A percentile compares a stretch with the other conserved stretches of the same genome.
phyloP scores from a whole-genome alignment of 1,140 invertebrate genomes.

The Phortica variegata region DNA sequence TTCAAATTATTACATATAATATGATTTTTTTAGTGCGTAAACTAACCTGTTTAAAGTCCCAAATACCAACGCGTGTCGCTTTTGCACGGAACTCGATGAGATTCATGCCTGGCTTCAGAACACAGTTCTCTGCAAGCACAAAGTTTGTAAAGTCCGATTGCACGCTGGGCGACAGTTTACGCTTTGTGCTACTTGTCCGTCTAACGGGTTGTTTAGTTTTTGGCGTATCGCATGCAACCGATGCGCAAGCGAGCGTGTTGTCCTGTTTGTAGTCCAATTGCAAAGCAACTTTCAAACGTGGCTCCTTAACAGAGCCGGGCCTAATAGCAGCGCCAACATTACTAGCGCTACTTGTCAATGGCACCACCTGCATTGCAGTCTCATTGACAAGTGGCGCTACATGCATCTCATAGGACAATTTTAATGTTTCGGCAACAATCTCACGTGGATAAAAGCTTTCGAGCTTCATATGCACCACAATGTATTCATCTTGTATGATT shows the following conservation, averaged over 20 bases:
- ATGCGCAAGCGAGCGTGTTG: slow-evolving; percentile 69
- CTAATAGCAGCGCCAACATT: too few relatives aligned
- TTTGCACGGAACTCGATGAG: slow-evolving; percentile 65
- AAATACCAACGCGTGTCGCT: slow-evolving; percentile 57
- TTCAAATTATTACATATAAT: too few relatives aligned
- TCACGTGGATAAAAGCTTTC: slow-evolving; percentile 64
- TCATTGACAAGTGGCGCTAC: slow-evolving; percentile 20
- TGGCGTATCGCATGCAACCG: slow-evolving; percentile 64
- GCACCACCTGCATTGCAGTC: slow-evolving; percentile 19
- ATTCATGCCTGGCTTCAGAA: slow-evolving; percentile 71
- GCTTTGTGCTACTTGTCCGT: slow-evolving; percentile 50
- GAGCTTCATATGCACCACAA: slow-evolving; percentile 63
- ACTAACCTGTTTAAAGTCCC: slow-evolving; percentile 50
- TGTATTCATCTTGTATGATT: slow-evolving; percentile 61
- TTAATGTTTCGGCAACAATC: slow-evolving; percentile 60
- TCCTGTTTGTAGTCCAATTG: slow-evolving; percentile 79
- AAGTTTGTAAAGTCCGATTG: slow-evolving; percentile 66
- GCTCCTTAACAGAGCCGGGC: slow-evolving; percentile 12
- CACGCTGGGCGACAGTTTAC: slow-evolving; percentile 62
- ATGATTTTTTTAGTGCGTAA: too few relatives aligned
- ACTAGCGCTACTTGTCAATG: too few relatives aligned
- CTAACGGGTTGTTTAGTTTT: slow-evolving; percentile 57
- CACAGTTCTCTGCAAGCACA: slow-evolving; percentile 61
- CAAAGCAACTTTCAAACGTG: slow-evolving; percentile 56
- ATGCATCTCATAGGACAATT: slow-evolving; percentile 60